These are phyloP conservation scores for Melitaea cinxia DNA, from an alignment of 1,140 invertebrate species.

Conservation along the genomic window DNA sequence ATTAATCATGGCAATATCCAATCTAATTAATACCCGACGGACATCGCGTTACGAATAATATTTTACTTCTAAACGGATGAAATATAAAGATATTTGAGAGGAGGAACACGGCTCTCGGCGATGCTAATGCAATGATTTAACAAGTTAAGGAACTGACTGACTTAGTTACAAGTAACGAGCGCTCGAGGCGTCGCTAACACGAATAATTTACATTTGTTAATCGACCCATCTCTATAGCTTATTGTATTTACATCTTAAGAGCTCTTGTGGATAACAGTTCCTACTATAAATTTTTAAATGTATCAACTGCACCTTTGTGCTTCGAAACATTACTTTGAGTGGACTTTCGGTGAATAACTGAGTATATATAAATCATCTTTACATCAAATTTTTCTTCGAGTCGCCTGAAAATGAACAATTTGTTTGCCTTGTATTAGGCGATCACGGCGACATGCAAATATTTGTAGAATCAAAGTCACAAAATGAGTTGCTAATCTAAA, in stretches of 20 bases:
- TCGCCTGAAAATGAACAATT: no score
- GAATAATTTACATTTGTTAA: slow-evolving; percentile 34
- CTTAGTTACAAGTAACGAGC: slow-evolving; percentile 30
- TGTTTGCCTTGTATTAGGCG: no score
- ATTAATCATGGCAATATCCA: neutral
- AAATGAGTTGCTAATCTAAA: no score
- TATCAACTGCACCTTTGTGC: neutral
- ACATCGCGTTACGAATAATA: slow-evolving; percentile 4
- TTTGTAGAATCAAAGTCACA: no score
- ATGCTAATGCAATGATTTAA: slow-evolving; percentile 28
- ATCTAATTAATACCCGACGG: neutral
- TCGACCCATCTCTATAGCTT: slow-evolving; percentile 27
- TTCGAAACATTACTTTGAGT: no score
- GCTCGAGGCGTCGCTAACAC: slow-evolving; percentile 28
- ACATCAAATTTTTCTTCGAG: no score
- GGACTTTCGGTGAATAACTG: no score
- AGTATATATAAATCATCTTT: no score
- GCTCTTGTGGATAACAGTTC: neutral
- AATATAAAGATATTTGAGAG: slow-evolving; percentile 13
- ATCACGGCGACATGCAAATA: no score
- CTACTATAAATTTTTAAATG: neutral
- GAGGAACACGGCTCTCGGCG: slow-evolving; percentile 17
- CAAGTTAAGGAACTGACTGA: slow-evolving; percentile 34
- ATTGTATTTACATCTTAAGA: slow-evolving; percentile 24
- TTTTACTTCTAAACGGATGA: slow-evolving; percentile 10